phyloP scores from a whole-genome alignment of 2,888 invertebrate species.

The Microctonus aethiopoides region DNA sequence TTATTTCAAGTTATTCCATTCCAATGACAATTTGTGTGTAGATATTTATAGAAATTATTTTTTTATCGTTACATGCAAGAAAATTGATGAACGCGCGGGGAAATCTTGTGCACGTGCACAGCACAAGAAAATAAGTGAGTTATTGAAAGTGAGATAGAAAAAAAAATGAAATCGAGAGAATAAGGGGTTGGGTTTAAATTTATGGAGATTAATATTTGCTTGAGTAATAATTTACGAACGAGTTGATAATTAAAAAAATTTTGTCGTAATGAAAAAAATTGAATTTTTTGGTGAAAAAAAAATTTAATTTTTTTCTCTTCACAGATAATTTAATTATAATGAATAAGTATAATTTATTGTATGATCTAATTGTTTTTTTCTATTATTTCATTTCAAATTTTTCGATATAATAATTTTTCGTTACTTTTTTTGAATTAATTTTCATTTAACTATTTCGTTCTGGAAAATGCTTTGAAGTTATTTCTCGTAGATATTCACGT shows the following conservation, averaged over 20 bases:
- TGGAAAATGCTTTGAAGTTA: conserved; percentile 9
- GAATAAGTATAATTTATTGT: background rate
- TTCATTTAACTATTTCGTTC: conserved; percentile 23
- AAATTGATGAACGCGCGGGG: background rate
- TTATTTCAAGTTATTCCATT: background rate
- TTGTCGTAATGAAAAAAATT: background rate
- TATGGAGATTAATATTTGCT: background rate
- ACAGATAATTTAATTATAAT: background rate
- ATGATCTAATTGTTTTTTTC: too few relatives aligned
- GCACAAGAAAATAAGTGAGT: background rate
- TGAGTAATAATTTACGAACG: background rate
- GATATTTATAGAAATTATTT: too few relatives aligned
- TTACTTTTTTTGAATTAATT: background rate
- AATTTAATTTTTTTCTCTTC: too few relatives aligned
- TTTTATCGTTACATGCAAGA: too few relatives aligned
- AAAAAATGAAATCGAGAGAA: background rate
- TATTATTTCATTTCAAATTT: too few relatives aligned
- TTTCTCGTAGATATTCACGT: conserved; percentile 17
- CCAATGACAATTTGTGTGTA: too few relatives aligned
- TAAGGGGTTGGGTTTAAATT: background rate
- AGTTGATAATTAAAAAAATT: conserved; percentile 3
- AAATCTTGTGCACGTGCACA: background rate
- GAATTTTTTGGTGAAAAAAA: background rate
- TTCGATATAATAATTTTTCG: background rate
- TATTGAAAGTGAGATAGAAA: background rate